A percentile compares a stretch with the other conserved stretches of the same genome.
phyloP scores from a whole-genome alignment of 1,140 invertebrate species.

The Scaptomyza graminum region DNA sequence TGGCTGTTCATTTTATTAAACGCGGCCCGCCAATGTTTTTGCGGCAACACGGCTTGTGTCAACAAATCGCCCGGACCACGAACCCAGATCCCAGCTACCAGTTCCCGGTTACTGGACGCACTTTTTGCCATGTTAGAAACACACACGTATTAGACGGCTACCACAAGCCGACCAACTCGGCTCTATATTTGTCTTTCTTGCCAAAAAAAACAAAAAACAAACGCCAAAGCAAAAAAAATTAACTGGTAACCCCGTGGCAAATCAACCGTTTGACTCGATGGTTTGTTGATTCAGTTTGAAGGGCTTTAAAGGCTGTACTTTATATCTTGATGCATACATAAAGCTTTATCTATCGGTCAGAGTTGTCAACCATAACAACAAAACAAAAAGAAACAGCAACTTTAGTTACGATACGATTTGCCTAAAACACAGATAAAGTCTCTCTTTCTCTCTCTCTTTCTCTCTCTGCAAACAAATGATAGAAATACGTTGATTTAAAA shows the following conservation, averaged over 20 bases:
- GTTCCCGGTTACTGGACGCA: constrained; percentile 28
- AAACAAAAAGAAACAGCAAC: no score
- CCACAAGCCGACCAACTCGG: background rate
- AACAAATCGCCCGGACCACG: constrained; percentile 52
- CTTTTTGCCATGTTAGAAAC: constrained; percentile 57
- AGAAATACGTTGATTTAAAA: no score
- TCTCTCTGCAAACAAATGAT: no score
- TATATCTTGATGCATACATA: no score
- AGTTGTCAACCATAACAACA: no score
- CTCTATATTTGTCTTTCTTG: constrained; percentile 15
- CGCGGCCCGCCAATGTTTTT: constrained; percentile 75
- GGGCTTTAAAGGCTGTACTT: background rate
- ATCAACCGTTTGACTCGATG: background rate
- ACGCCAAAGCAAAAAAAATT: background rate
- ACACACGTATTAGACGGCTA: constrained; percentile 54
- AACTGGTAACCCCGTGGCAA: background rate
- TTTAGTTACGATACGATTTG: no score
- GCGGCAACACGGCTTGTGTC: constrained; percentile 60
- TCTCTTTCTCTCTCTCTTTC: no score
- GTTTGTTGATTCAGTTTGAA: constrained; percentile 7
- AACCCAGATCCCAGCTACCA: background rate
- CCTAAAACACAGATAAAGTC: no score
- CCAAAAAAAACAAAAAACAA: constrained; percentile 3
- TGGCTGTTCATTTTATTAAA: constrained; percentile 80
- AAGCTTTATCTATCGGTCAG: no score